A percentile compares a stretch with the other conserved stretches of the same genome.
Evolutionary conservation across 2,888 invertebrate genomes (phyloP).

Genomic region (Blera fallax): DNA sequence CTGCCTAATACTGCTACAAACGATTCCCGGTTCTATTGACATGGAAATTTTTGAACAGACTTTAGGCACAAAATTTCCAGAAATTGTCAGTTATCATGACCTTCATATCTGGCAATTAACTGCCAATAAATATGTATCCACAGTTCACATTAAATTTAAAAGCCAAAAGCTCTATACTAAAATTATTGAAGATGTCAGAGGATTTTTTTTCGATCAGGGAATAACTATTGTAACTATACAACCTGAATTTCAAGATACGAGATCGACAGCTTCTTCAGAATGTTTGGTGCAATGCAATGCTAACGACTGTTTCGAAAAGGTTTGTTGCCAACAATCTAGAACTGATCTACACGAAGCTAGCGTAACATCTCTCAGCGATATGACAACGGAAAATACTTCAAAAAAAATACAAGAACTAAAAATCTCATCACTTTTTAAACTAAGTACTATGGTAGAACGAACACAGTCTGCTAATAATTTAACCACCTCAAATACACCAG

Average conservation of each 20-base stretch:
- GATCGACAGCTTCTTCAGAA: slow-evolving; percentile 75
- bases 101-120: slow-evolving; percentile 95
- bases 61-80: slow-evolving; percentile 86
- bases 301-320: slow-evolving; percentile 78
- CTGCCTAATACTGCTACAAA: slow-evolving; percentile 93
- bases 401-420: neutral
- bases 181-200: slow-evolving; percentile 85
- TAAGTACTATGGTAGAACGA: neutral
- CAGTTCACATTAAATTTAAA: slow-evolving; percentile 90
- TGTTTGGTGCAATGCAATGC: slow-evolving; percentile 79
- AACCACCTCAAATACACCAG: neutral
- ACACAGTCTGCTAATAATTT: slow-evolving; percentile 17
- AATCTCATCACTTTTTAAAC: neutral
- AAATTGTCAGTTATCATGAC: slow-evolving; percentile 91
- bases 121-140: slow-evolving; percentile 90
- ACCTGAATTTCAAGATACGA: slow-evolving; percentile 87
- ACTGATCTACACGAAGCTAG: slow-evolving; percentile 73
- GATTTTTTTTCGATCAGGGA: slow-evolving; percentile 90
- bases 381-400: neutral
- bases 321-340: slow-evolving; percentile 79
- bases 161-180: slow-evolving; percentile 85
- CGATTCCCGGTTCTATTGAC: slow-evolving; percentile 94
- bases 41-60: slow-evolving; percentile 87
- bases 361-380: neutral
- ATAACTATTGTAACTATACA: slow-evolving; percentile 93